Conservation (phyloP, 2,888 invertebrate genomes). For the Pseudococcus longispinus region DNA sequence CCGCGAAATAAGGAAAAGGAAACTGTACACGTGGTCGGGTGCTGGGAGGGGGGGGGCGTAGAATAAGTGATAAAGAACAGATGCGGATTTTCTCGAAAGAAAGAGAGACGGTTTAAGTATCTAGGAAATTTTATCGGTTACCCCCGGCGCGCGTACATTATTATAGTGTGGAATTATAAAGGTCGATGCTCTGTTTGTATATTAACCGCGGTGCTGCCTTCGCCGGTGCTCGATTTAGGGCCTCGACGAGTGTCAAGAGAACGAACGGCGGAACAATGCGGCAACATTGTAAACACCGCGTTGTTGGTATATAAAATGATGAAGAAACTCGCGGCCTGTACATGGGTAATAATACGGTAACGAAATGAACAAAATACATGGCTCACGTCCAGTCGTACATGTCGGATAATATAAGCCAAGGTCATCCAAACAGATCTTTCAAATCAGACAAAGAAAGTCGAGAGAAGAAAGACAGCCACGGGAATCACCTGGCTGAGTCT, state of each 20-base stretch:
- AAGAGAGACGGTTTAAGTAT: background rate
- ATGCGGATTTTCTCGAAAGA: background rate
- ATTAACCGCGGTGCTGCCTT: background rate
- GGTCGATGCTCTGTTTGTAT: constrained; percentile 31
- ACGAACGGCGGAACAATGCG: background rate
- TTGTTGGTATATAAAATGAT: background rate
- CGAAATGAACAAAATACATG: background rate
- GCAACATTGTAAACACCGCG: constrained; percentile 19
- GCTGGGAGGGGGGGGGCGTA: background rate
- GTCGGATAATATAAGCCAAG: constrained; percentile 37
- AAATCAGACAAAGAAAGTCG: background rate
- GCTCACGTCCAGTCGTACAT: constrained; percentile 23
- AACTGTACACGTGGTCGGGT: background rate
- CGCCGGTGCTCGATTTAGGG: background rate
- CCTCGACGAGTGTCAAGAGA: background rate
- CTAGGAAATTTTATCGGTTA: constrained; percentile 8
- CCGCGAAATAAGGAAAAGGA: background rate
- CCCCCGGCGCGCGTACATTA: background rate
- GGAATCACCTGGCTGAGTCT: background rate
- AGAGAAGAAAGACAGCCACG: background rate
- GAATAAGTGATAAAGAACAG: background rate
- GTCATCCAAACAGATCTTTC: background rate
- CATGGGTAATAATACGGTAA: background rate
- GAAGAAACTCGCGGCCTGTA: background rate
- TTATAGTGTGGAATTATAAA: constrained; percentile 3